These are phyloP conservation scores for Paracentrotus lividus DNA, from an alignment of 53 echinoderm and acorn worm genomes.

Conservation along the genomic window DNA sequence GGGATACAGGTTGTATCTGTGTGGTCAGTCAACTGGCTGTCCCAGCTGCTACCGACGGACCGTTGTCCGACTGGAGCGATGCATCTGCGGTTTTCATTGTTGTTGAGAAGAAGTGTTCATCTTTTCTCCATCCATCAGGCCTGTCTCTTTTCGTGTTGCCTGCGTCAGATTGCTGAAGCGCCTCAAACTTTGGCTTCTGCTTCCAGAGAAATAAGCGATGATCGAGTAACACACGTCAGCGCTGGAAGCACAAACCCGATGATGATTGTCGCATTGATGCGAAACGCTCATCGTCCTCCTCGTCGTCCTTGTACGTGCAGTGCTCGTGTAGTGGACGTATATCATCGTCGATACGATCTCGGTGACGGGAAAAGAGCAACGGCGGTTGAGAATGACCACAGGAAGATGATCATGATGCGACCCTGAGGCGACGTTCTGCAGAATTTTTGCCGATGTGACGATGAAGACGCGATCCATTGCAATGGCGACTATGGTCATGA, in stretches of 20 bases:
- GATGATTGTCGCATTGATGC: background rate
- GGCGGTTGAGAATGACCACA: background rate
- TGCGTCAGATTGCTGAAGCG: background rate
- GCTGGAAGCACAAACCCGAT: background rate
- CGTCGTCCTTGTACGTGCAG: constrained; percentile 28
- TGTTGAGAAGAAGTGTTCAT: background rate
- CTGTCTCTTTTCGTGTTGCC: background rate
- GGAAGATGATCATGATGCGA: background rate
- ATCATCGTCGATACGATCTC: constrained; percentile 12
- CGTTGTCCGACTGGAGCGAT: background rate
- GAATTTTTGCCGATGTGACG: constrained; percentile 1
- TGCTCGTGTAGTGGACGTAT: constrained; percentile 8
- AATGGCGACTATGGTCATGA: constrained; percentile 1
- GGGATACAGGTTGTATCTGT: background rate
- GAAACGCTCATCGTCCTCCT: background rate
- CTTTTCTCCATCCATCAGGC: background rate
- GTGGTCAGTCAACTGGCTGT: background rate
- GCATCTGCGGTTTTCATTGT: background rate
- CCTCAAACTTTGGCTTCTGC: constrained; percentile 4
- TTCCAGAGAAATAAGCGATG: constrained; percentile 39
- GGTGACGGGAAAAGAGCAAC: background rate
- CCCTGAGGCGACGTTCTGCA: constrained; percentile 26
- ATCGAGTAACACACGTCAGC: constrained; percentile 16
- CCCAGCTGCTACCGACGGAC: background rate
- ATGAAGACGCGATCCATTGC: constrained; percentile 25